Conservation (phyloP, 2,888 invertebrate species). For the Aleiodes alternator region DNA sequence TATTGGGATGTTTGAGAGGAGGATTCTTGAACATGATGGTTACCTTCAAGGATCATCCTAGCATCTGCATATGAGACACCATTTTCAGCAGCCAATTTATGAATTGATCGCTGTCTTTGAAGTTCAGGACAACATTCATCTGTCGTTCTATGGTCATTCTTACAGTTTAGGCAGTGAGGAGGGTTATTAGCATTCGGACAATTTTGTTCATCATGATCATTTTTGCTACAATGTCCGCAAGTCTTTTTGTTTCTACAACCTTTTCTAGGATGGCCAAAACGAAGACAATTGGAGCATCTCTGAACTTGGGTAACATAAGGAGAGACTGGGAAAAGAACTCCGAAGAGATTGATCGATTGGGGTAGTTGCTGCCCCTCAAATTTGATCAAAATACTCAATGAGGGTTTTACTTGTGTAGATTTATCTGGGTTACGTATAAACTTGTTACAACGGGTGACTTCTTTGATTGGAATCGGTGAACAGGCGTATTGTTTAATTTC, state of each 20-base stretch:
- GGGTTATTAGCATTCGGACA: neutral
- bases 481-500: neutral
- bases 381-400: neutral
- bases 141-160: neutral
- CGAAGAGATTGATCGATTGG: neutral
- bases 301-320: constrained; percentile 1
- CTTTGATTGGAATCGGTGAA: neutral
- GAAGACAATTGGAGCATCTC: constrained; percentile 13
- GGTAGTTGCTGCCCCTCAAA: constrained; percentile 4
- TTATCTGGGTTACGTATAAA: neutral
- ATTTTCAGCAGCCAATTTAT: neutral
- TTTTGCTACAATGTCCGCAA: too few species aligned
- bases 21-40: neutral
- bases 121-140: neutral
- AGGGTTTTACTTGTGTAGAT: neutral
- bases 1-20: neutral
- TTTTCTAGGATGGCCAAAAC: constrained; percentile 3
- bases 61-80: constrained; percentile 1
- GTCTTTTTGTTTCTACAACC: neutral
- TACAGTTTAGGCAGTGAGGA: constrained; percentile 13
- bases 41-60: neutral
- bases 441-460: neutral
- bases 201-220: neutral
- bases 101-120: neutral
- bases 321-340: neutral